Base-by-base conservation (phyloP, 2,888 invertebrate species). In the Drosophila multiciliata region DNA sequence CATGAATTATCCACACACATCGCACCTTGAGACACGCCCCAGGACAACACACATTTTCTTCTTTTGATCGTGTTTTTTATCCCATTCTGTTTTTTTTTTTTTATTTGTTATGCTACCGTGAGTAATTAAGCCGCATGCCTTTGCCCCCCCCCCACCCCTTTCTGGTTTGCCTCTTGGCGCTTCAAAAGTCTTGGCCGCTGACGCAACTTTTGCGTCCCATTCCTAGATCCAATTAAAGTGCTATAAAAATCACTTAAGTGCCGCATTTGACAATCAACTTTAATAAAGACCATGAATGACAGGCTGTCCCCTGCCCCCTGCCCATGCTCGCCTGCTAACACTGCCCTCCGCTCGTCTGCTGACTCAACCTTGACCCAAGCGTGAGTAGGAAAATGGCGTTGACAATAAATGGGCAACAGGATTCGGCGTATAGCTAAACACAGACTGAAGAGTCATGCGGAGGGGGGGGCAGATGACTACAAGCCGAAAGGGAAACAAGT, bases 261-360 rank as follows among this genome's bases (percentile, higher is more conserved):
- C 72, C 71, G 79, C 90, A 85, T 85, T 87, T 87, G 88, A 89
- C 90, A 84, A 84, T 84, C 88, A 80, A 80, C 90, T 88, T 90
- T 85, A 90, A 85, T 90, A 90, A 89, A 82, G 76, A 68, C 75
- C 78, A 81, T 62, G 70, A 70, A 82, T 67, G 57, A 55, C 36
- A 26, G 15, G 38, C 55, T 11, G 38, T 26, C 42, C 35, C 38
- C 15, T 29, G 26, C 35, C 17, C 23, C 66, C 49, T 26, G 26
- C 23, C 23, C 23, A 1, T 23, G 23, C 23, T 23, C 23, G 2
- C 1, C 1, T 1, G 23, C 23, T 23, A 23, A 23, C 23, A 23
- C 23, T 23, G 23, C 23, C 23, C 23, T 23, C 23, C 48, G 23
- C 54, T 20, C 45, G 42, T 38, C 60, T 15, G 38, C 38, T 65